Evolutionary conservation across 2,888 invertebrate species (phyloP).

Genomic region (Nomada hirtipes): DNA sequence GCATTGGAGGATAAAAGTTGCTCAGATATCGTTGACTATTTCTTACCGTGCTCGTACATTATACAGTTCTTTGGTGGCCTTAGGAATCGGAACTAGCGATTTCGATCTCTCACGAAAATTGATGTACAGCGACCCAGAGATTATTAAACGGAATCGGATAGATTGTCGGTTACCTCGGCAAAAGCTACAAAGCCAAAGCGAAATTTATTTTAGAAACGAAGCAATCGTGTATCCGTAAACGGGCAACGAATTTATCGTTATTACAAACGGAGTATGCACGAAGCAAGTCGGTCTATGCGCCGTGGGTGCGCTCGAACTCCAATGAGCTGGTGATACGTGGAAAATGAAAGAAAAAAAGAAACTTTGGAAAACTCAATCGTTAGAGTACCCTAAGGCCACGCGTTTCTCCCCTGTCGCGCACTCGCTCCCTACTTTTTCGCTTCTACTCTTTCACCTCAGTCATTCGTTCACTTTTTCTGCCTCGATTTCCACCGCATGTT

Average conservation of each 20-base stretch:
- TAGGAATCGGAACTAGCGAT: not conserved
- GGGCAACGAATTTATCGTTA: too few species aligned
- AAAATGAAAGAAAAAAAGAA: conserved; percentile 3
- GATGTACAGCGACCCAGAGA: too few species aligned
- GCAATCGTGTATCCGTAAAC: too few species aligned
- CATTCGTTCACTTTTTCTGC: conserved; percentile 11
- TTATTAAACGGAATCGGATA: too few species aligned
- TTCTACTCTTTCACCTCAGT: conserved; percentile 2
- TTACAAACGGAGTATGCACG: too few species aligned
- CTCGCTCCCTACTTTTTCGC: not conserved
- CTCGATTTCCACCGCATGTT: conserved; percentile 18
- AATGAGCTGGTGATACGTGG: conserved; percentile 4
- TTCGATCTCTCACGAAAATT: not conserved
- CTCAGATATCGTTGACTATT: conserved; percentile 33
- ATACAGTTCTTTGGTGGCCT: conserved; percentile 22
- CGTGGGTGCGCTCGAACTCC: too few species aligned
- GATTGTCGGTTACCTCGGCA: not conserved
- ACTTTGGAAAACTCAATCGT: conserved; percentile 23
- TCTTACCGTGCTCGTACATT: conserved; percentile 23
- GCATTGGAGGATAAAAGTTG: conserved; percentile 28
- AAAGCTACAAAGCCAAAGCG: conserved; percentile 1
- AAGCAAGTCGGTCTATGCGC: too few species aligned
- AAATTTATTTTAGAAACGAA: not conserved
- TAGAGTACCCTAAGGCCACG: conserved; percentile 53
- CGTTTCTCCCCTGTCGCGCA: not conserved